Evolutionary conservation across 2,113 vertebrate genomes (phyloP), one percentile per base, ranked within the genome.

Genomic region (Meriones unguiculatus): DNA sequence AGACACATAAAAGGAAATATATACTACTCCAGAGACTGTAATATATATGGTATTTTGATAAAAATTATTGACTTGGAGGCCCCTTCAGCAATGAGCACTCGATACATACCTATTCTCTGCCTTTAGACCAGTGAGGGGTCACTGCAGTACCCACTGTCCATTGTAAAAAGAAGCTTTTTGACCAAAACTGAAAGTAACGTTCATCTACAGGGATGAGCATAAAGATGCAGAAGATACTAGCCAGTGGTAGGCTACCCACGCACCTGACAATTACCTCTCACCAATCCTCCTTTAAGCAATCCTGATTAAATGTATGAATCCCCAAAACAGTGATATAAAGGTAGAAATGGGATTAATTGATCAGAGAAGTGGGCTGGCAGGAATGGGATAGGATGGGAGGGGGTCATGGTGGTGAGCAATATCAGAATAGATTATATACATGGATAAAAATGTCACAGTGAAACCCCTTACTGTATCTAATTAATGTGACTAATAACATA

Each of bases 11-110:
- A 59, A 59, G n/a, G 17, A 69, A 50, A 57, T 11, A 6, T 0
- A 5, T 0, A 25, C 6, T 0, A 4, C 17, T 30, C n/a, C 5
- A 7, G n/a, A 85, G 80, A 30, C 15, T 13, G 8, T 17, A 5
- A 35, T 10, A 57, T 5, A 57, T 15, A 17, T 10, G 25, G 10
- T 87, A n/a, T 12, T 9, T 54, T 35, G 22, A 57, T 72, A 38
- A 38, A 38, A 38, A 38, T 20, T 18, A 57, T 57, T 72, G 52
- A 38, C 38, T 54, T 38, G 32, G 64, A 32, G 35, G 30, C 28
- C 65, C 30, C 41, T 50, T 50, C 32, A 22, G 10, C 5, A 30
- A 15, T 24, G 6, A 13, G 6, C 41, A 35, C 10, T 69, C 17
- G 20, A 20, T 9, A 64, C 7, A 35, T 35, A 82, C 20, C n/a